Evolutionary conservation across 2,888 invertebrate genomes (phyloP), one percentile per base, ranked within the genome.

Genomic region (Scaptomyza caliginosa): DNA sequence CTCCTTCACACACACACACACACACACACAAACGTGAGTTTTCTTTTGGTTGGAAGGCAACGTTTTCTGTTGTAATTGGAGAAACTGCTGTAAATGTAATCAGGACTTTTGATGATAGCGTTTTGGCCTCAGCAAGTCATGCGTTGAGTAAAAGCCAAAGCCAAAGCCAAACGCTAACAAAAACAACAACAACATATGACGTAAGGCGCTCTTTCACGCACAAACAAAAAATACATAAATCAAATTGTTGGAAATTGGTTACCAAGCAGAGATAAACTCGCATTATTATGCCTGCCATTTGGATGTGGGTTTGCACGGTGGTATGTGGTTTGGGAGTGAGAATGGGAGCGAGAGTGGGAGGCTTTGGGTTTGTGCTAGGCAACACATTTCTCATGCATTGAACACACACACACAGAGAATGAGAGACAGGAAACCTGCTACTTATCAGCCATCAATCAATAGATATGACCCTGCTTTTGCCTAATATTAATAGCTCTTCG

Each of bases 181-280:
- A 45, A 52, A 34, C 46, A 59, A 39, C 48, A 48, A 26, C 43
- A 17, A 11, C 16, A 26, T 26, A 11, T 63, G 51, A 46, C 39
- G 24, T 58, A 42, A 45, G 43, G 36, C 43, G 23, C 48, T 32
- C 60, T 30, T 57, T 54, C 51, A 56, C 60, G 42, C 71, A 83
- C 81, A 74, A 80, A 83, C 72, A 72, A 72, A 84, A 86, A 80
- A 86, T 65, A 77, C 80, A 81, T 86, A 81, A 81, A 81, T 86
- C 80, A 81, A 80, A 81, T 80, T 74, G 84, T 46, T 86, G 55
- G 86, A 86, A 83, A 76, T 80, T 72, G 84, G 85, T 81, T 70
- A 77, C 84, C 77, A 86, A 65, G 87, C 77, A 70, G 60, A 81
- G 80, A 81, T 81, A 81, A 86, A 80, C 85, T 84, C 85, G 55